phyloP scores from a whole-genome alignment of 2,797 vertebrate species.

The Eulemur rubriventer region DNA sequence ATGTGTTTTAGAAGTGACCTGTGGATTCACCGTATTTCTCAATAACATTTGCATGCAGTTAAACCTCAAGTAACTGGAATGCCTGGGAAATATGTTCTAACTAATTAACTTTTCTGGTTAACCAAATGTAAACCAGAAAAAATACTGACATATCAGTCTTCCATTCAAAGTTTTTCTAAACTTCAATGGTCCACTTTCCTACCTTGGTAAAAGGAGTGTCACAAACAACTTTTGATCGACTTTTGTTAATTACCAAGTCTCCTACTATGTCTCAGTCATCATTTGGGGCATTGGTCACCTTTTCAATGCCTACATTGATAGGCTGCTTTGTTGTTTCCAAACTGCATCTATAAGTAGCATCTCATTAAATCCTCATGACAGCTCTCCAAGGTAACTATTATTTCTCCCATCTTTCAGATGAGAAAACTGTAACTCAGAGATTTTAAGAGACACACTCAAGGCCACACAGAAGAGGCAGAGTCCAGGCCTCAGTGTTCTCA shows the following conservation, averaged over 20 bases:
- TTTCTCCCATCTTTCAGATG: neutral
- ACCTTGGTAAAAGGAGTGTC: neutral
- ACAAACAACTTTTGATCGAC: neutral
- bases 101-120: constrained; percentile 1
- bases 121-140: neutral
- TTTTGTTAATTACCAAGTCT: neutral
- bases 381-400: neutral
- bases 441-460: neutral
- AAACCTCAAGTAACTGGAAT: neutral
- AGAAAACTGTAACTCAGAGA: neutral
- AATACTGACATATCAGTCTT: neutral
- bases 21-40: neutral
- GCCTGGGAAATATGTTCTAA: neutral
- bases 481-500: neutral
- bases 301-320: neutral
- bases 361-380: neutral
- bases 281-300: neutral
- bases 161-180: neutral
- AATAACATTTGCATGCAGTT: neutral
- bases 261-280: neutral
- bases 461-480: neutral
- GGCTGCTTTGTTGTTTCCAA: neutral
- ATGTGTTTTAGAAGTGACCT: neutral
- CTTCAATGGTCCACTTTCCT: neutral
- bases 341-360: neutral